Conservation (phyloP, 1,140 invertebrate genomes). For the Scaptomyza graminum region DNA sequence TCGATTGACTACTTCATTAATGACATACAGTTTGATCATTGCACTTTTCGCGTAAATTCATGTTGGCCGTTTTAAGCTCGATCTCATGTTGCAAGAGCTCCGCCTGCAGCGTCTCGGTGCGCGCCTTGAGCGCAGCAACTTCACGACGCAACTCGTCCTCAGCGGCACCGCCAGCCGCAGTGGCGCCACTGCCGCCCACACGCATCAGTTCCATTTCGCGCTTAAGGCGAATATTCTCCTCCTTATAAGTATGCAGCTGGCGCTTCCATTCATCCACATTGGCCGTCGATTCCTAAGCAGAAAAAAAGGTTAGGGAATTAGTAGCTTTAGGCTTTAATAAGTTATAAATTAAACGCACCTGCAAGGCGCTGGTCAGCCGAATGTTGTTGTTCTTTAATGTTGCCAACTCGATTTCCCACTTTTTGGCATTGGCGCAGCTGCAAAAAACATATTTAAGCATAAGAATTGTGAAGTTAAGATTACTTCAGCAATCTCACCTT, state of each 20-base stretch:
- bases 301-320: background rate
- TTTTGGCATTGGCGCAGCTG: conserved; percentile 98
- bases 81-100: conserved; percentile 81
- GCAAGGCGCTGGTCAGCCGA: conserved; percentile 95
- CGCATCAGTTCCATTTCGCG: conserved; percentile 79
- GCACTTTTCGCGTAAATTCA: conserved; percentile 79
- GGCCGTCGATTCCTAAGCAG: conserved; percentile 92
- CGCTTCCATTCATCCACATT: conserved; percentile 99
- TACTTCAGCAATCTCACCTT: conserved; percentile 87
- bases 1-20: background rate
- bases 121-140: conserved; percentile 76
- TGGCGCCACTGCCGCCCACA: conserved; percentile 55
- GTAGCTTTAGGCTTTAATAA: background rate
- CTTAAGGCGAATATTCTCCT: conserved; percentile 96
- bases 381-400: conserved; percentile 98
- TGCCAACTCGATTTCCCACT: conserved; percentile 98
- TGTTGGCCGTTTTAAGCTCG: conserved; percentile 80
- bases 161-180: conserved; percentile 52
- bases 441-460: conserved; percentile 47
- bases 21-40: conserved; percentile 78
- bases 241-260: conserved; percentile 97
- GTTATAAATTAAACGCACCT: conserved; percentile 83
- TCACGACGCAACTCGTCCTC: conserved; percentile 82
- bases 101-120: conserved; percentile 77
- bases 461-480: background rate